phyloP scores from a whole-genome alignment of 2,113 vertebrate genomes.

The Macroglossus sobrinus region DNA sequence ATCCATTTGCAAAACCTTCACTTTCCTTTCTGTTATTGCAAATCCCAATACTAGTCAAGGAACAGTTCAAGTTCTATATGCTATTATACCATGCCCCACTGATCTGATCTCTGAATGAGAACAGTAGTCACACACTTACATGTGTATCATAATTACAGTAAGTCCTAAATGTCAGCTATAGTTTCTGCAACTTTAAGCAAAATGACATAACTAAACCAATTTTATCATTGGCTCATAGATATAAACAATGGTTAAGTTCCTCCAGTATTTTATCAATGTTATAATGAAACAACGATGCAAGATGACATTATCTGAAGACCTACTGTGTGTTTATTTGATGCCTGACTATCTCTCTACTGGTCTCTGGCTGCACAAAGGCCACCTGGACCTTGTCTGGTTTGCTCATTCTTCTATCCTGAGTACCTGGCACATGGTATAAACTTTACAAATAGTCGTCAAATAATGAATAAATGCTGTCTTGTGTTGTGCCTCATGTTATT shows the following conservation, averaged over 20 bases:
- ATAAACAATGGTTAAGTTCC: background rate
- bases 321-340: background rate
- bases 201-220: background rate
- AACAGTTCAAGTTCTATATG: background rate
- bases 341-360: background rate
- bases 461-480: constrained; percentile 27
- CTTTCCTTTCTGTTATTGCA: constrained; percentile 11
- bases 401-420: background rate
- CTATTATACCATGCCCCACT: background rate
- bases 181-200: background rate
- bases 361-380: background rate
- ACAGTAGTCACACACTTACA: background rate
- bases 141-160: background rate
- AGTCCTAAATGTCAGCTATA: background rate
- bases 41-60: background rate
- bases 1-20: background rate
- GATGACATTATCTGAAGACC: background rate
- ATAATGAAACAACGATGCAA: background rate
- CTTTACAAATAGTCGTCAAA: background rate
- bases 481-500: background rate
- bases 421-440: background rate
- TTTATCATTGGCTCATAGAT: background rate
- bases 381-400: background rate
- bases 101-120: constrained; percentile 6
- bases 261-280: background rate